These are phyloP conservation scores for Plebejus melissa DNA, from an alignment of 2,888 invertebrate species.

Conservation along the genomic window DNA sequence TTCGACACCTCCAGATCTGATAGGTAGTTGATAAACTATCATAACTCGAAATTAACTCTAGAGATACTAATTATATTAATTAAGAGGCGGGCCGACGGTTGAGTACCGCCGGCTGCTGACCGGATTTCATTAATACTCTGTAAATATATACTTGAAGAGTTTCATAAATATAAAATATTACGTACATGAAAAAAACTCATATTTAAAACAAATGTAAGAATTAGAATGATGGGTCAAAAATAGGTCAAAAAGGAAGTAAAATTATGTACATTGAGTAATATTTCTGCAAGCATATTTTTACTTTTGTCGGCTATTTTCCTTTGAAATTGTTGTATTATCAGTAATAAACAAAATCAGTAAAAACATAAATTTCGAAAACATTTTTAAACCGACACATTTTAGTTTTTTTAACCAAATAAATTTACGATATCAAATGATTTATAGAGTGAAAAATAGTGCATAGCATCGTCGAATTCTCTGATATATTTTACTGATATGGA, in stretches of 20 bases:
- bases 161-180: neutral
- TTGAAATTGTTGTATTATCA: too few relatives aligned
- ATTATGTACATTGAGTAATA: too few relatives aligned
- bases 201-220: neutral
- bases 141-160: neutral
- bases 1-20: constrained; percentile 15
- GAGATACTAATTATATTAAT: constrained; percentile 15
- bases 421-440: constrained; percentile 4
- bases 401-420: neutral
- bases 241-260: too few relatives aligned
- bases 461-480: neutral
- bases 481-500: neutral
- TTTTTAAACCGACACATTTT: neutral
- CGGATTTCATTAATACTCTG: constrained; percentile 9
- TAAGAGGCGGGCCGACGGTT: constrained; percentile 3
- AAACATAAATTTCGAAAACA: neutral
- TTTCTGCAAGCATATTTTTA: too few relatives aligned
- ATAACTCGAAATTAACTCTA: neutral
- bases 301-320: too few relatives aligned
- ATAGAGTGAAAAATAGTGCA: neutral
- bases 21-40: neutral
- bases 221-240: too few relatives aligned
- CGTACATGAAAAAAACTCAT: neutral
- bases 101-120: constrained; percentile 10
- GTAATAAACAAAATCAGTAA: too few relatives aligned